phyloP scores from a whole-genome alignment of 1,140 invertebrate genomes.

The Delia radicum region DNA sequence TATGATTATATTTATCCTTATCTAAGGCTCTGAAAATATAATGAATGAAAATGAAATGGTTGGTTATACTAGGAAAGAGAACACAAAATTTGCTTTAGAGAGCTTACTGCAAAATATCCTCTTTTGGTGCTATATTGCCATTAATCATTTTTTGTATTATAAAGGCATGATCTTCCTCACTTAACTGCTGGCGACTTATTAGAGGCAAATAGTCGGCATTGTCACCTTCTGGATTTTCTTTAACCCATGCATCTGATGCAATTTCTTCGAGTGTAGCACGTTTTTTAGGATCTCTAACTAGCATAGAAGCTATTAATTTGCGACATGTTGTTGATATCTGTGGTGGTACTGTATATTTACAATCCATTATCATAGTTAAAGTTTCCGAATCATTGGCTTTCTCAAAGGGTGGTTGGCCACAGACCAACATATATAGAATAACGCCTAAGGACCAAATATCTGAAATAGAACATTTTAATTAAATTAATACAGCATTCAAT shows the following conservation, averaged over 20 bases:
- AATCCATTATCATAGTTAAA: slow-evolving; percentile 99
- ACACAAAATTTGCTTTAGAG: background rate
- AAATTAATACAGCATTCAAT: no score
- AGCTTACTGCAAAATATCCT: slow-evolving; percentile 86
- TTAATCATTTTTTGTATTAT: slow-evolving; percentile 97
- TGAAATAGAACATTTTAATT: slow-evolving; percentile 56
- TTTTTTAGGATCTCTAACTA: slow-evolving; percentile 88
- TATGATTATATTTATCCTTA: slow-evolving; percentile 96
- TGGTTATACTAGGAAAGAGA: no score
- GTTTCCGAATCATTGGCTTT: slow-evolving; percentile 99
- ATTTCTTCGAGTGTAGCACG: slow-evolving; percentile 88
- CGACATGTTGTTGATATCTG: slow-evolving; percentile 83
- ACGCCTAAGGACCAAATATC: slow-evolving; percentile 99
- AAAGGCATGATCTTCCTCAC: slow-evolving; percentile 88
- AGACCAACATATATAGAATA: slow-evolving; percentile 97
- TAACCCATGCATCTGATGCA: slow-evolving; percentile 84
- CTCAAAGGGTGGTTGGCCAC: slow-evolving; percentile 95
- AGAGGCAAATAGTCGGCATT: slow-evolving; percentile 69
- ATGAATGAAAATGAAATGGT: background rate
- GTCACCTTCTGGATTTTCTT: slow-evolving; percentile 50
- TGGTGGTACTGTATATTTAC: slow-evolving; percentile 91
- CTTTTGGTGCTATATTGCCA: slow-evolving; percentile 90
- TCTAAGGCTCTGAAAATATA: slow-evolving; percentile 74
- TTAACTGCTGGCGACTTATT: slow-evolving; percentile 78
- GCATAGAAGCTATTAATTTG: slow-evolving; percentile 87